These are phyloP conservation scores for Dryocosmus kuriphilus DNA, from an alignment of 2,888 invertebrate genomes.

Conservation along the genomic window DNA sequence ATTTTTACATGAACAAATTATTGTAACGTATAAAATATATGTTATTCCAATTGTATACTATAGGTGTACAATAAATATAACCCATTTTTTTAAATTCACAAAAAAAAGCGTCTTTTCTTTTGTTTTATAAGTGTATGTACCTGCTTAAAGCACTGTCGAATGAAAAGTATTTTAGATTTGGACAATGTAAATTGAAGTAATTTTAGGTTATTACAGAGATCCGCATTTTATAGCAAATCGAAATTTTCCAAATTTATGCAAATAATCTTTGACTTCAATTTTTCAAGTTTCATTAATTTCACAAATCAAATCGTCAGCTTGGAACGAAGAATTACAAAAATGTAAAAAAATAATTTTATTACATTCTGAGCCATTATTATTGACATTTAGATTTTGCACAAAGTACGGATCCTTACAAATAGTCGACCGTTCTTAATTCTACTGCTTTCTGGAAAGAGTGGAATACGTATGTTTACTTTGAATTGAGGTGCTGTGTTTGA, in stretches of 20 bases:
- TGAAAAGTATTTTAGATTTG: no score
- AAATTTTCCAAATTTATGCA: neutral
- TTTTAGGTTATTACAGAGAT: neutral
- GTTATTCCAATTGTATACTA: no score
- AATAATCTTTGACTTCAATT: no score
- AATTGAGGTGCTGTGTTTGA: neutral
- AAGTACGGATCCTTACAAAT: neutral
- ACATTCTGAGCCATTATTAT: no score
- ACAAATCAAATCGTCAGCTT: neutral
- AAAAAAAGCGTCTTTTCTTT: neutral
- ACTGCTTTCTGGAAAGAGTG: neutral
- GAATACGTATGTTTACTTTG: constrained; percentile 9
- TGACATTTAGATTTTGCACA: neutral
- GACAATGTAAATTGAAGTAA: no score
- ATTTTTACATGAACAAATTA: no score
- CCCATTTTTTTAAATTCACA: no score
- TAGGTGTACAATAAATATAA: no score
- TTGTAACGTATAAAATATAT: no score
- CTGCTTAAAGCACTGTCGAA: no score
- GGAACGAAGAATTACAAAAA: no score
- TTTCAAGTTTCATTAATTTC: neutral
- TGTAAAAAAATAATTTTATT: neutral
- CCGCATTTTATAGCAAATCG: neutral
- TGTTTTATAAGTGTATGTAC: no score
- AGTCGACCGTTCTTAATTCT: neutral